Evolutionary conservation across 2,113 vertebrate species (phyloP).

Genomic region (Connochaetes taurinus): DNA sequence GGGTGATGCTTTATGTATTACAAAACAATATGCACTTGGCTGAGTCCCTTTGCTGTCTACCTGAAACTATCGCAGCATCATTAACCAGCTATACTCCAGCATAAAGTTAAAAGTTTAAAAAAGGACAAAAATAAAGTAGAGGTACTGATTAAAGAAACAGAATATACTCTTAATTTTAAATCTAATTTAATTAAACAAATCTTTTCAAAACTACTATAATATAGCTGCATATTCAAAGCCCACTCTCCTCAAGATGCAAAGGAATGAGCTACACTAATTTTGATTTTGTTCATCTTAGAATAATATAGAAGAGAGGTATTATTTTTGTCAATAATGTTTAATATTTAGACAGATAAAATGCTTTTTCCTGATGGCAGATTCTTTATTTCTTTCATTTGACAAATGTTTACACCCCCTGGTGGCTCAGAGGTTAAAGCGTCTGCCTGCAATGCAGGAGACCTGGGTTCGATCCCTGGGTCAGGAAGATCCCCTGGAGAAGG

Average conservation of each 20-base stretch:
- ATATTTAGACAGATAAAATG: not conserved
- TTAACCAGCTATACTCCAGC: not conserved
- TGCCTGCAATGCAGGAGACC: no score
- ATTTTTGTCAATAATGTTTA: not conserved
- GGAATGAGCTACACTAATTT: not conserved
- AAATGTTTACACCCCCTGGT: not conserved
- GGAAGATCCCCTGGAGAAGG: no score
- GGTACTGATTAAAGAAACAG: not conserved
- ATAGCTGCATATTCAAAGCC: not conserved
- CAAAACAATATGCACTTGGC: not conserved
- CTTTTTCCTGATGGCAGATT: not conserved
- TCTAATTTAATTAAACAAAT: not conserved
- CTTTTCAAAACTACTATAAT: not conserved
- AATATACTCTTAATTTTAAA: not conserved
- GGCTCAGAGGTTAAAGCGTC: no score
- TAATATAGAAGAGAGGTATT: not conserved
- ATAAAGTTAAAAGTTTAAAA: not conserved
- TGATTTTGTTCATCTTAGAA: not conserved
- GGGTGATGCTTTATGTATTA: not conserved
- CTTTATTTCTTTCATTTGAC: not conserved
- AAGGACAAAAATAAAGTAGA: not conserved
- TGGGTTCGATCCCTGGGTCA: no score
- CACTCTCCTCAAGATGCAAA: not conserved
- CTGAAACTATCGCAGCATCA: not conserved
- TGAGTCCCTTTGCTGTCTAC: not conserved